Evolutionary conservation across 2,888 invertebrate genomes (phyloP).

Genomic region (Bombylius major): DNA sequence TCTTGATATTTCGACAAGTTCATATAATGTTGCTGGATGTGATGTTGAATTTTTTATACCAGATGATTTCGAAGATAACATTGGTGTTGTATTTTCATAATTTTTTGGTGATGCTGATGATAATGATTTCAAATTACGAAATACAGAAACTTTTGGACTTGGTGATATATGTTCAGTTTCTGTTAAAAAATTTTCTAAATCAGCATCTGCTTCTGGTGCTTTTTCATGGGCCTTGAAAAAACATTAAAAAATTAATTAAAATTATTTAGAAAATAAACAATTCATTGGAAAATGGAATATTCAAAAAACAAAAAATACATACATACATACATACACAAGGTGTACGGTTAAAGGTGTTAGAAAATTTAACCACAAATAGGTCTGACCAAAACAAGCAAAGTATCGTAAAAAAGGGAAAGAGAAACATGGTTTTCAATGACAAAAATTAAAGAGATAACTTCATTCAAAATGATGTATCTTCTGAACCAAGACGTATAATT

Average conservation of each 20-base stretch:
- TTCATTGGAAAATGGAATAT: too few species aligned
- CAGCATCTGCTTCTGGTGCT: constrained; percentile 28
- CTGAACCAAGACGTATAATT: too few species aligned
- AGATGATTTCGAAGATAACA: constrained; percentile 1
- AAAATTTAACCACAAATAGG: too few species aligned
- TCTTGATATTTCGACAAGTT: constrained; percentile 29
- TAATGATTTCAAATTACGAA: constrained; percentile 15
- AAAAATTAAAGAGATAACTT: too few species aligned
- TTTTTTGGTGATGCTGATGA: not conserved
- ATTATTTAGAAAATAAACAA: not conserved
- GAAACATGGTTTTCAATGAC: too few species aligned
- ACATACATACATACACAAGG: too few species aligned
- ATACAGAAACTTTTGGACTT: constrained; percentile 18
- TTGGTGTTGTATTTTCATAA: not conserved
- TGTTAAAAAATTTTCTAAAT: constrained; percentile 28
- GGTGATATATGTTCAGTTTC: constrained; percentile 31
- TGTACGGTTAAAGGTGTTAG: too few species aligned
- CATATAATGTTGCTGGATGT: constrained; percentile 26
- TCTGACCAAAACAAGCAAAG: too few species aligned
- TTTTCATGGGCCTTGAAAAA: constrained; percentile 28
- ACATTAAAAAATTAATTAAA: not conserved
- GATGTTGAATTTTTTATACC: not conserved
- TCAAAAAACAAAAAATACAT: too few species aligned
- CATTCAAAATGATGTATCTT: too few species aligned
- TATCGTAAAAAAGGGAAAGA: too few species aligned